Evolutionary conservation across 2,113 vertebrate species (phyloP).

Genomic region (Ginglymostoma cirratum): DNA sequence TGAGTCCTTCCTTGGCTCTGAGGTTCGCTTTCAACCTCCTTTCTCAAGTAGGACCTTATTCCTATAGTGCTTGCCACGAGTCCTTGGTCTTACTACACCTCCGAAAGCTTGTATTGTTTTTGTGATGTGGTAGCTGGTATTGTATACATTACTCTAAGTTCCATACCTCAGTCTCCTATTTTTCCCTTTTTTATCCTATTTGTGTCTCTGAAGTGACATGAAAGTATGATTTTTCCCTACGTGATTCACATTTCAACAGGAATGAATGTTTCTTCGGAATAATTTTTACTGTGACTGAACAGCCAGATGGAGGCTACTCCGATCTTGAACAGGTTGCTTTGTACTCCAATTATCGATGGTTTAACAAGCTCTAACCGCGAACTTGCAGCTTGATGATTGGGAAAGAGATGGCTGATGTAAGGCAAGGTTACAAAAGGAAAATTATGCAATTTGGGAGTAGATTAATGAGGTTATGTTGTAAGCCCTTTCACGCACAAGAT

Average conservation of each 20-base stretch:
- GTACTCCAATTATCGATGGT: background rate
- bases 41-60: background rate
- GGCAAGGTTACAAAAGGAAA: slow-evolving; percentile 13
- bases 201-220: background rate
- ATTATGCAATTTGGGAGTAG: slow-evolving; percentile 23
- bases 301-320: background rate
- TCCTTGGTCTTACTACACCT: background rate
- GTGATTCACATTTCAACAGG: background rate
- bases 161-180: background rate
- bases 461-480: slow-evolving; percentile 25
- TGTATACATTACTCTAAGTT: background rate
- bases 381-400: slow-evolving; percentile 18
- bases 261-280: background rate
- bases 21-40: background rate
- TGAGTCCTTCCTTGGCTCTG: background rate
- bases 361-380: background rate
- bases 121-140: background rate
- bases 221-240: background rate
- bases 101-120: background rate
- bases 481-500: background rate
- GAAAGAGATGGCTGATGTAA: slow-evolving; percentile 33
- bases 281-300: background rate
- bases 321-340: background rate
- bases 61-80: background rate
- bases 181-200: background rate